These are phyloP conservation scores for Rafetus swinhoei DNA, from an alignment of 2,113 vertebrate genomes.

Conservation along the genomic window DNA sequence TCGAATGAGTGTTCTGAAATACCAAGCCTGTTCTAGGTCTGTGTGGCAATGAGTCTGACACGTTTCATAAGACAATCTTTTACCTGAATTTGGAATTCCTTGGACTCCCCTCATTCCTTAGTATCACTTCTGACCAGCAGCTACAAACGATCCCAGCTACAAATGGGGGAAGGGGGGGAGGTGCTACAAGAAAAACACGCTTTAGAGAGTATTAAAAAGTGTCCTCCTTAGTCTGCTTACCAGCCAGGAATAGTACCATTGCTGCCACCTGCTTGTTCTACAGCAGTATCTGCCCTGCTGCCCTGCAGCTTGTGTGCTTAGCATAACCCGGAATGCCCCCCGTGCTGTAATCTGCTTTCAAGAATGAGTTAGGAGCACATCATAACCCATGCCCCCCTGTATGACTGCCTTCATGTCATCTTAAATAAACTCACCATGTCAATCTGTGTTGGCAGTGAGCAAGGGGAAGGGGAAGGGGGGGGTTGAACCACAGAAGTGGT, in stretches of 20 bases:
- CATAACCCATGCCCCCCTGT: background rate
- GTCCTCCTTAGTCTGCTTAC: background rate
- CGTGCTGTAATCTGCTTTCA: background rate
- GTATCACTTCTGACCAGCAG: background rate
- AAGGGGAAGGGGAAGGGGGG: background rate
- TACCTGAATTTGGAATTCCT: background rate
- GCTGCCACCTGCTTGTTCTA: conserved; percentile 64
- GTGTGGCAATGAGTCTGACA: background rate
- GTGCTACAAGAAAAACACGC: background rate
- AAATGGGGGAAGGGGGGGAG: background rate
- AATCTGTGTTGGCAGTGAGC: background rate
- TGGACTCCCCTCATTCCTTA: background rate
- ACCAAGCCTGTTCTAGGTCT: fast-evolving
- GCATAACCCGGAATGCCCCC: background rate
- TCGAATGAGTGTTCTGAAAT: background rate
- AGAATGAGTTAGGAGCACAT: background rate
- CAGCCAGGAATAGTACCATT: background rate
- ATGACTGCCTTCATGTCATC: background rate
- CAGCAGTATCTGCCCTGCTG: background rate
- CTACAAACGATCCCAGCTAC: background rate
- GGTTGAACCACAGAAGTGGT: background rate
- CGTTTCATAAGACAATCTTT: background rate
- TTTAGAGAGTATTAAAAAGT: background rate
- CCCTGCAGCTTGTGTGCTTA: background rate
- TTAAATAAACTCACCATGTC: background rate